phyloP scores from a whole-genome alignment of 2,113 vertebrate genomes.

The Protobothrops flavoviridis region DNA sequence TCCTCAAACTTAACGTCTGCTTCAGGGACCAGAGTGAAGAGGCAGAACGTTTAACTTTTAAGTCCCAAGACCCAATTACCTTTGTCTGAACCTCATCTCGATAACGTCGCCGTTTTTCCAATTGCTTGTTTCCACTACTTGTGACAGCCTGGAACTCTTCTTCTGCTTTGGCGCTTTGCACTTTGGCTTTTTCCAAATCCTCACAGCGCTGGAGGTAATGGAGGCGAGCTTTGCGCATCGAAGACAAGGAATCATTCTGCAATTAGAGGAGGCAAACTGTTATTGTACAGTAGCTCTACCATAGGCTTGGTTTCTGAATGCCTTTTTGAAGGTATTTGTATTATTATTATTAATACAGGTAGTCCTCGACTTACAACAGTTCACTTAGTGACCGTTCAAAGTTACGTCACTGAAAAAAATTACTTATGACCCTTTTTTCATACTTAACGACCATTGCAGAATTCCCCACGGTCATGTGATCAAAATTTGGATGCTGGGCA shows the following conservation, averaged over 20 bases:
- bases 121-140: conserved; percentile 74
- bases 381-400: background rate
- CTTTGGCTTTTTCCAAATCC: conserved; percentile 81
- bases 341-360: background rate
- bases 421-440: background rate
- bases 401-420: background rate
- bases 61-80: conserved; percentile 50
- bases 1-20: background rate
- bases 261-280: background rate
- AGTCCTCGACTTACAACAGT: background rate
- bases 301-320: background rate
- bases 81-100: conserved; percentile 85
- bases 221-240: conserved; percentile 82
- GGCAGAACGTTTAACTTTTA: background rate
- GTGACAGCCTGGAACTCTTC: conserved; percentile 63
- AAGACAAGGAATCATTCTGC: conserved; percentile 77
- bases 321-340: background rate
- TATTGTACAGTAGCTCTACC: background rate
- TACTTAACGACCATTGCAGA: background rate
- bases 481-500: too few species aligned
- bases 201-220: conserved; percentile 87
- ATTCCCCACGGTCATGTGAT: background rate
- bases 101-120: conserved; percentile 86
- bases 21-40: background rate
- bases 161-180: conserved; percentile 71